Conservation (phyloP, 2,797 vertebrate genomes). For the Petrocephalus schoutedeni region DNA sequence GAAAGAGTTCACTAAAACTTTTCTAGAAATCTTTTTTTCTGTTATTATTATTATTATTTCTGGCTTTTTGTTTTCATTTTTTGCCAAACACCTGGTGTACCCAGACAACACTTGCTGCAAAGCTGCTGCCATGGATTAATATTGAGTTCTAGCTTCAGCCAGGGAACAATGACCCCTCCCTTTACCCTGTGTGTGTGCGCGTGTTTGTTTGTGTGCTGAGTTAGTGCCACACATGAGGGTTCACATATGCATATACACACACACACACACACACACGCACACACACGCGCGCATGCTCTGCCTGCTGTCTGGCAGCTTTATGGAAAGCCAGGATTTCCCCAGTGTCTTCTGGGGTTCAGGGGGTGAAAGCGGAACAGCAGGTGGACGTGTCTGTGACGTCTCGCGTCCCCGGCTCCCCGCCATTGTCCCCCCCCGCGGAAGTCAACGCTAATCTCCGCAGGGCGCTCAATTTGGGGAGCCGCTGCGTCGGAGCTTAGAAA, state of each 20-base stretch:
- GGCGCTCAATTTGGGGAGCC: neutral
- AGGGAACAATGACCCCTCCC: neutral
- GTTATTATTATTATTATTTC: neutral
- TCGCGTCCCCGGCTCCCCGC: neutral
- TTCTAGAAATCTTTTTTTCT: neutral
- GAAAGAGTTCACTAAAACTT: neutral
- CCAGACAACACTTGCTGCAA: neutral
- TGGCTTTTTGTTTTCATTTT: neutral
- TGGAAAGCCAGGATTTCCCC: neutral
- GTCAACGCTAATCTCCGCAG: neutral
- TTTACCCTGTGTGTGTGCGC: neutral
- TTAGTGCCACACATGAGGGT: neutral
- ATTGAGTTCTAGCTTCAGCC: neutral
- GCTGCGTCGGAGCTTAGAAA: neutral
- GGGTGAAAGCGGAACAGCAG: neutral
- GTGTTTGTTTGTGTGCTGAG: neutral
- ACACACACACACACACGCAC: neutral
- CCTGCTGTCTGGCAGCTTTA: neutral
- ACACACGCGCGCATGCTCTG: neutral
- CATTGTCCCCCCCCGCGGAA: neutral
- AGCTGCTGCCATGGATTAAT: neutral
- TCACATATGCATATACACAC: neutral
- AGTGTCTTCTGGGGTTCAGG: neutral
- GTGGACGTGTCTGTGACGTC: neutral
- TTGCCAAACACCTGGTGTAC: neutral